These are phyloP conservation scores for Sciurus niger DNA, from an alignment of 2,113 vertebrate species.

Conservation along the genomic window DNA sequence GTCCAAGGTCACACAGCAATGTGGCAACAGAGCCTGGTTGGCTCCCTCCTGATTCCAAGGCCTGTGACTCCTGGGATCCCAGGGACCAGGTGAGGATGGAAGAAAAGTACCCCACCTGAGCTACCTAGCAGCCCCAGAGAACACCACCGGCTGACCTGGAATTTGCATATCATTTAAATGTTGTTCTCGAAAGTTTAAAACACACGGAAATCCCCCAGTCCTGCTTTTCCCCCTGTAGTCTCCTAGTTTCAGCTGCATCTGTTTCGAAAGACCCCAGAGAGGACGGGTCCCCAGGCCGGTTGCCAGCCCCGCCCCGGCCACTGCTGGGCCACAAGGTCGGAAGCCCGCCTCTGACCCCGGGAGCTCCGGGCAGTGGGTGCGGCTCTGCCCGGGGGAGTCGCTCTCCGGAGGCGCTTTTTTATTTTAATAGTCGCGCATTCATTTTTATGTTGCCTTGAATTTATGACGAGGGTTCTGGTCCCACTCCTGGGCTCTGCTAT, in stretches of 20 bases:
- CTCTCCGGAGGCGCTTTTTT: neutral
- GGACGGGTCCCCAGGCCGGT: neutral
- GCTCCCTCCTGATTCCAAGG: neutral
- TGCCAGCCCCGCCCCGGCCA: neutral
- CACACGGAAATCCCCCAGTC: neutral
- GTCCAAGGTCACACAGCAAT: neutral
- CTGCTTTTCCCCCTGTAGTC: neutral
- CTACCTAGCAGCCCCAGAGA: neutral
- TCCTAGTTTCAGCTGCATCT: neutral
- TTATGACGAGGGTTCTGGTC: slow-evolving; percentile 24
- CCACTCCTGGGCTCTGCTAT: slow-evolving; percentile 42
- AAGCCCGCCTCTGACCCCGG: neutral
- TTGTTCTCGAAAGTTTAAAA: neutral
- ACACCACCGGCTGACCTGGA: neutral
- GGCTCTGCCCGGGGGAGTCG: neutral
- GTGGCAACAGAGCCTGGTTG: neutral
- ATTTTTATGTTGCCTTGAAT: slow-evolving; percentile 66
- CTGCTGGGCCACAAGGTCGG: too few species aligned
- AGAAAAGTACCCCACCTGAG: neutral
- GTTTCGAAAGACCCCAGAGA: neutral
- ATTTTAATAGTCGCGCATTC: slow-evolving; percentile 64
- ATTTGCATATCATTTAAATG: neutral
- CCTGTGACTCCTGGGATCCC: neutral
- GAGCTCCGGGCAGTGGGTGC: fast-evolving
- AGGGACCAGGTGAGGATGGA: neutral